Evolutionary conservation across 2,888 invertebrate genomes (phyloP), one percentile per base, ranked within the genome.

Genomic region (Tenthredo distinguenda): DNA sequence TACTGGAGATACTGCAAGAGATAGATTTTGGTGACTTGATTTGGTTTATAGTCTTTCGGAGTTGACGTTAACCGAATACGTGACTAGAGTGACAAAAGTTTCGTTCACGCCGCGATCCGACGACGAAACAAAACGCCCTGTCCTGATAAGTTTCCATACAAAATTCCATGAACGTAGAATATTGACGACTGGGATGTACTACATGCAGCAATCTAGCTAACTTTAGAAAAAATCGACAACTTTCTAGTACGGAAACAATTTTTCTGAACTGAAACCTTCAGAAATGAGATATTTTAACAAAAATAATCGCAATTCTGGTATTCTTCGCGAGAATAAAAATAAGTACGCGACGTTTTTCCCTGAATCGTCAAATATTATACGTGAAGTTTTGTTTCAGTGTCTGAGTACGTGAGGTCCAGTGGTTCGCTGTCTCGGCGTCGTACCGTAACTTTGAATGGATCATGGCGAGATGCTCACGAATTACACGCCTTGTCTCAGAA

Each of bases 391-490:
- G 71, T 84, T 72, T 58, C 90, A 94, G 94, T 94, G 83, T 94
- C 94, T 12, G 95, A 95, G 89, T 93, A 93, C 87, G 91, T 92
- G 87, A 92, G 94, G 58, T 93, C 93, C 86, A 92, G 91, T 79
- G 91, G 90, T 62, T 92, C 93, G 40, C 91, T 92, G 72, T 93
- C 92, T 31, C 92, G 93, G 40, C 91, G 91, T 71, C 92, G 94
- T 3, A 90, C 93, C 7, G 89, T 91, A 50, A 90, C 92, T 87
- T 87, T 92, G 87, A 93, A 93, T 90, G 90, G 94, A 88, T 94
- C 94, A 47, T 95, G 94, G 93, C 92, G 93, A 86, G 94, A 94
- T 88, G 93, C 92, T 85, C 94, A 94, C 87, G 94, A 95, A 89
- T 87, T 94, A 89, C 92, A 94, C 88, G 92, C 91, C 12, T 62